Conservation (phyloP, 2,113 vertebrate species). For the Strigops habroptila region DNA sequence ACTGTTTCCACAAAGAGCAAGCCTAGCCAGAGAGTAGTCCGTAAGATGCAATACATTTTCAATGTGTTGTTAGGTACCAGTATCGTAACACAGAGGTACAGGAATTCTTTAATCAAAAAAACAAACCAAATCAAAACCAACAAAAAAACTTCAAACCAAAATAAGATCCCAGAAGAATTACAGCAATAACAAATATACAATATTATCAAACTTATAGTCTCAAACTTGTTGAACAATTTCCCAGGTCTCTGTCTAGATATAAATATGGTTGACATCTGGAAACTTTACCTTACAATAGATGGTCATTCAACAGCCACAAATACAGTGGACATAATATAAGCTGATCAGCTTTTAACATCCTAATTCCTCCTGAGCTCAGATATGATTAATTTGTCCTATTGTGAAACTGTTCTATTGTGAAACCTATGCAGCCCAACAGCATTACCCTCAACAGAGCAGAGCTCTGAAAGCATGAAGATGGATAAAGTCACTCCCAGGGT, state of each 20-base stretch:
- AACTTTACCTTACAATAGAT: background rate
- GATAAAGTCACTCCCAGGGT: background rate
- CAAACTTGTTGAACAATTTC: background rate
- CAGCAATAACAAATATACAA: background rate
- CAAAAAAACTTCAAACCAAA: too few species aligned
- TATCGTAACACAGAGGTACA: background rate
- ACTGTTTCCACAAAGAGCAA: background rate
- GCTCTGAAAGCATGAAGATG: background rate
- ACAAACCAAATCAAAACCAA: background rate
- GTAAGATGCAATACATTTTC: background rate
- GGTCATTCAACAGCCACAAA: background rate
- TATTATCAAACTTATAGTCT: background rate
- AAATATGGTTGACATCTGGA: background rate
- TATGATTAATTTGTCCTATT: background rate
- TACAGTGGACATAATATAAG: background rate
- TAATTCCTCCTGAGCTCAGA: background rate
- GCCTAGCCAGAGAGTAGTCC: background rate
- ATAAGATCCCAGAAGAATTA: background rate
- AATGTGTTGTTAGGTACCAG: background rate
- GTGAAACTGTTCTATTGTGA: background rate
- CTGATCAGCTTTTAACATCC: background rate
- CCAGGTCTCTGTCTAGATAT: background rate
- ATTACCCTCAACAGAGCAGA: background rate
- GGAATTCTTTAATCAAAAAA: background rate
- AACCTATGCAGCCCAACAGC: rapidly evolving